phyloP scores from a whole-genome alignment of 2,113 vertebrate genomes.

The Colius striatus region DNA sequence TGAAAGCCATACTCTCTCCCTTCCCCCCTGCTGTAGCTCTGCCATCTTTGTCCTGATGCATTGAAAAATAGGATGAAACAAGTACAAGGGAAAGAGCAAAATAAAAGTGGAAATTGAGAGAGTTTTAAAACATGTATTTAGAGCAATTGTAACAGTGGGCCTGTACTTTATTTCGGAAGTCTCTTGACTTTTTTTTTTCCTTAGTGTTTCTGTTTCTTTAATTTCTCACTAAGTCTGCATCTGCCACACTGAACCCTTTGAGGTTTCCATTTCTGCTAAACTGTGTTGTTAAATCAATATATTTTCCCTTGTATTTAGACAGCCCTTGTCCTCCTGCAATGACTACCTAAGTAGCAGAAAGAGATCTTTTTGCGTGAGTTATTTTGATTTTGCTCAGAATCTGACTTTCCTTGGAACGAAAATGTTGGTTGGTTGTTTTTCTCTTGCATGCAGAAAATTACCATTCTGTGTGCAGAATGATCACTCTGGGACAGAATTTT shows the following conservation, averaged over 20 bases:
- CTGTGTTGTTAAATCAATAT: not conserved
- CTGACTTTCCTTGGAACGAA: not conserved
- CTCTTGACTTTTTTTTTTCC: not conserved
- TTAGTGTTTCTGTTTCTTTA: not conserved
- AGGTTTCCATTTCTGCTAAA: not conserved
- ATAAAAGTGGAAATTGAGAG: not conserved
- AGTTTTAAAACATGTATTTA: not conserved
- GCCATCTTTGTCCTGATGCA: not conserved
- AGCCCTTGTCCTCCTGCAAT: not conserved
- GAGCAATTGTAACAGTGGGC: not conserved
- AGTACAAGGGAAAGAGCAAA: not conserved
- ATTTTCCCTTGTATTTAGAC: not conserved
- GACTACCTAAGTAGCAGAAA: not conserved
- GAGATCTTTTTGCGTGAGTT: not conserved
- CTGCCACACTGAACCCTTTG: not conserved
- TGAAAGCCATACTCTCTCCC: not conserved
- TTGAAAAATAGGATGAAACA: accelerated
- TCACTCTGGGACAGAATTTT: not conserved
- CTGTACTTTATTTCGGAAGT: not conserved
- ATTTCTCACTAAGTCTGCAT: not conserved
- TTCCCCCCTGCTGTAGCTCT: not conserved
- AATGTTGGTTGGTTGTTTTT: not conserved
- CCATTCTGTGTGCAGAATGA: not conserved
- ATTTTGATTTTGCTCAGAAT: not conserved
- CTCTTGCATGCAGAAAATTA: not conserved